Evolutionary conservation across 2,113 vertebrate species (phyloP), one percentile per base, ranked within the genome.

Genomic region (Pedetes capensis): DNA sequence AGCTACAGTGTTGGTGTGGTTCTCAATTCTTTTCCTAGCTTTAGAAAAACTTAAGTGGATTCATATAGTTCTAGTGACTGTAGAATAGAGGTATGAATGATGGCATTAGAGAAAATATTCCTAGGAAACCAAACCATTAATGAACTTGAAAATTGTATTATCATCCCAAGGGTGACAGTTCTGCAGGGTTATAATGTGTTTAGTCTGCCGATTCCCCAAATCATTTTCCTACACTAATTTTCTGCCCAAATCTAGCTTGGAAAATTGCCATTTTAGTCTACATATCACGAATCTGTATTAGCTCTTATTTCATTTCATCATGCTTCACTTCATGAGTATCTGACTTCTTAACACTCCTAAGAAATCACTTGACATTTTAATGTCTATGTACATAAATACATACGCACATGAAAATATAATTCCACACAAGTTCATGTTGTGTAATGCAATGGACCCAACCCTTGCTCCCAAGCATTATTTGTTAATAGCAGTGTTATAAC

Each of bases 121-220:
- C n/a, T 6, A 96, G 93, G 95, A 76, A 0, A 3, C 4, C 85
- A 89, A 80, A 0, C 80, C 6, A 42, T 3, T 5, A 85, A 87
- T 71, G 42, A 59, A 88, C 2, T 39, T 37, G 92, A 94, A 95
- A 71, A 27, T 68, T 44, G 1, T 53, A 81, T 44, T 81, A 23
- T 17, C 95, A 78, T 61, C 3, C 8, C 63, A n/a, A 85, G 25
- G 89, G 47, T 2, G 64, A 85, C 55, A 78, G 95, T 97, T 23
- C 47, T 39, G 75, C 25, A 27, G 1, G 57, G 0, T 1, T 2
- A 68, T 51, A 6, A 39, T 6, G 64, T 87, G 72, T 71, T 37
- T 20, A 17, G 2, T 0, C 5, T 55, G 68, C 3, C 7, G 47
- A 0, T 39, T 92, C 13, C 13, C 89, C 66, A 23, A 74, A 68